Percentiles rank a stretch among this genome's conserved stretches.
Evolutionary conservation across 2,888 invertebrate genomes (phyloP).

Genomic region (Sceliomorpha sp.): DNA sequence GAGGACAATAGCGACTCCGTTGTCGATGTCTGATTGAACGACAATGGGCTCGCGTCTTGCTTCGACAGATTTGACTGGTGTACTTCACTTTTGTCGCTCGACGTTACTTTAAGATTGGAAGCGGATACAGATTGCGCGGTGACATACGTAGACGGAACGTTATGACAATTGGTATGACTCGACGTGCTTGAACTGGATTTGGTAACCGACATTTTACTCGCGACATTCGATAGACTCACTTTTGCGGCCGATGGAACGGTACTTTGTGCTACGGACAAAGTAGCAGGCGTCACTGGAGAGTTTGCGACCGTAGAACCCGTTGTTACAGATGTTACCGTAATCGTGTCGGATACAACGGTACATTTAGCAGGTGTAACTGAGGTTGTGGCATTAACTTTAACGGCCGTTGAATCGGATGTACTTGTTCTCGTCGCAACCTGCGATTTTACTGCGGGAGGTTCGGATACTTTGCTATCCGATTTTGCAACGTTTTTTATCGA

Average conservation of each 20-base stretch:
- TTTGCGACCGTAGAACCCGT: no score
- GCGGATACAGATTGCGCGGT: no score
- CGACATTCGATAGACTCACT: no score
- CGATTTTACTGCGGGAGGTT: slow-evolving; percentile 11
- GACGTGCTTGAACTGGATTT: no score
- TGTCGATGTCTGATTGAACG: neutral
- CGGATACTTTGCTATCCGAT: slow-evolving; percentile 21
- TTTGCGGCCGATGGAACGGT: no score
- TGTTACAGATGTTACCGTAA: neutral
- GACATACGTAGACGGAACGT: no score
- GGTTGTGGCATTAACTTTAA: neutral
- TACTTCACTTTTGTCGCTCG: slow-evolving; percentile 6
- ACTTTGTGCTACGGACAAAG: no score
- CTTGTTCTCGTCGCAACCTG: slow-evolving; percentile 3
- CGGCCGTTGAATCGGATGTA: neutral
- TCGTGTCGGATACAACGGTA: neutral
- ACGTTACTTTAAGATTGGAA: neutral
- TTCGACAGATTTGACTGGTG: slow-evolving; percentile 12
- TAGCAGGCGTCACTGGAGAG: no score
- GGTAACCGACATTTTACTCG: no score
- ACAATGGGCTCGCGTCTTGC: slow-evolving; percentile 15
- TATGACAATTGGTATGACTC: no score
- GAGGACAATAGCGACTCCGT: slow-evolving; percentile 1
- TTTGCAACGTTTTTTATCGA: slow-evolving; percentile 35
- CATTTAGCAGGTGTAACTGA: neutral